Percentiles rank a stretch among this genome's conserved stretches.
Conservation (phyloP, 1,140 invertebrate genomes). For the Tyrophagus putrescentiae region DNA sequence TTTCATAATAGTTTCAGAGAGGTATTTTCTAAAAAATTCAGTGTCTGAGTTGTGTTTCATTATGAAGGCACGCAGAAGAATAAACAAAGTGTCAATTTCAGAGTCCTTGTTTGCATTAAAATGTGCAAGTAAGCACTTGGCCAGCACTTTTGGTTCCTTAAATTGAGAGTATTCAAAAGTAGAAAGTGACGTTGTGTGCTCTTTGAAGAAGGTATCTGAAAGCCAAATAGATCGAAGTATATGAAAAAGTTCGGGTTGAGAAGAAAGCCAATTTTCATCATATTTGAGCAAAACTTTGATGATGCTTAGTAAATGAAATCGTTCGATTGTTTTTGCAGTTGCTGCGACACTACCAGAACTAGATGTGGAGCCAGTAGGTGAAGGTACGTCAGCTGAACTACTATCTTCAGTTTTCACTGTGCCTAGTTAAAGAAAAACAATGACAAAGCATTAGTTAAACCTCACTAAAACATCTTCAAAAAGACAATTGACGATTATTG, state of each 20-base stretch:
- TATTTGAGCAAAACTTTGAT: constrained; percentile 61
- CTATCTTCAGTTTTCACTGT: too few relatives aligned
- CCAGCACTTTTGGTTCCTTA: constrained; percentile 70
- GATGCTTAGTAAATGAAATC: constrained; percentile 68
- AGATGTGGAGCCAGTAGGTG: neutral
- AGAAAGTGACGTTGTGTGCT: constrained; percentile 60
- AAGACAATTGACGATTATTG: too few relatives aligned
- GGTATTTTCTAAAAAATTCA: constrained; percentile 78
- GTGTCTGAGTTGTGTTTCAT: constrained; percentile 83
- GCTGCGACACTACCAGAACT: neutral
- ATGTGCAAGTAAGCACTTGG: constrained; percentile 76
- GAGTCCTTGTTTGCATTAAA: constrained; percentile 74
- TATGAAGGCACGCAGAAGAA: constrained; percentile 70
- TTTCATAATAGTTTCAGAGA: constrained; percentile 83
- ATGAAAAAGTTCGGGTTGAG: constrained; percentile 53
- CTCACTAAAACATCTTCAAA: too few relatives aligned
- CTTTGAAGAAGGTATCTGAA: constrained; percentile 39
- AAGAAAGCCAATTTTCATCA: constrained; percentile 67
- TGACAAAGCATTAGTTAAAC: too few relatives aligned
- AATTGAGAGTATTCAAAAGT: constrained; percentile 64
- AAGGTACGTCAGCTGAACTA: too few relatives aligned
- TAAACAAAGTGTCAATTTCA: constrained; percentile 81
- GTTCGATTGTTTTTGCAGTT: constrained; percentile 30
- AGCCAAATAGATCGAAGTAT: constrained; percentile 35
- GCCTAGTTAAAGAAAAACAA: too few relatives aligned